A percentile compares a stretch with the other conserved stretches of the same genome.
Conservation (phyloP, 2,888 invertebrate genomes). For the Stratiomys singularior region DNA sequence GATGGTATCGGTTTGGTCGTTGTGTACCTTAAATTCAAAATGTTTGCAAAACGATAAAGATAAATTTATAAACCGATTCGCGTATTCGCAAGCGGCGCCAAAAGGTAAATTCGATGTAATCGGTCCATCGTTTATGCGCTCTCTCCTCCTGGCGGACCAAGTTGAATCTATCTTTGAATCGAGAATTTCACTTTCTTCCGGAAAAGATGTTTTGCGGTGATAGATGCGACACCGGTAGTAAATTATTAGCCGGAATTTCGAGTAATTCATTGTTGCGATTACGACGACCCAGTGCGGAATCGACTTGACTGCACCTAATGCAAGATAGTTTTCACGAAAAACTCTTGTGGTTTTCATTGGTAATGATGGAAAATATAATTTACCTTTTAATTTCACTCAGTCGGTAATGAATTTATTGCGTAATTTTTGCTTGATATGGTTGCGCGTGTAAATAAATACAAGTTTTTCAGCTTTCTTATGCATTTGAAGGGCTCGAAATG, state of each 20-base stretch:
- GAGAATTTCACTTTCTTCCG: conserved; percentile 39
- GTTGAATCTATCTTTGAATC: not conserved
- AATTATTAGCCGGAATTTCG: conserved; percentile 9
- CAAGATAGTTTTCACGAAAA: not conserved
- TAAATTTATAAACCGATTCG: not conserved
- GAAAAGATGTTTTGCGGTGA: not conserved
- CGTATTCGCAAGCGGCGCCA: not conserved
- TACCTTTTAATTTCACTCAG: too few relatives aligned
- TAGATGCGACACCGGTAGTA: conserved; percentile 19
- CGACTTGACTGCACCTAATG: not conserved
- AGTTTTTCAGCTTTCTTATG: too few relatives aligned
- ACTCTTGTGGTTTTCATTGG: conserved; percentile 23
- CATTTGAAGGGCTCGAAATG: too few relatives aligned
- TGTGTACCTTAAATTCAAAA: not conserved
- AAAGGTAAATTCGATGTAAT: not conserved
- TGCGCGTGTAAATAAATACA: too few relatives aligned
- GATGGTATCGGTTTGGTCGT: not conserved
- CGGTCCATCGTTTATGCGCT: too few relatives aligned
- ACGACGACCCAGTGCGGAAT: not conserved
- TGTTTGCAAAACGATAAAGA: not conserved
- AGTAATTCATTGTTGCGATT: conserved; percentile 2
- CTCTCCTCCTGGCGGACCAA: not conserved
- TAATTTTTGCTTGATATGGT: too few relatives aligned
- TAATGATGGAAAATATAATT: too few relatives aligned
- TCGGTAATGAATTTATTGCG: too few relatives aligned